Percentiles rank a stretch among this genome's conserved stretches.
These are phyloP conservation scores for Acrobasis suavella DNA, from an alignment of 2,888 invertebrate genomes.

Conservation along the genomic window DNA sequence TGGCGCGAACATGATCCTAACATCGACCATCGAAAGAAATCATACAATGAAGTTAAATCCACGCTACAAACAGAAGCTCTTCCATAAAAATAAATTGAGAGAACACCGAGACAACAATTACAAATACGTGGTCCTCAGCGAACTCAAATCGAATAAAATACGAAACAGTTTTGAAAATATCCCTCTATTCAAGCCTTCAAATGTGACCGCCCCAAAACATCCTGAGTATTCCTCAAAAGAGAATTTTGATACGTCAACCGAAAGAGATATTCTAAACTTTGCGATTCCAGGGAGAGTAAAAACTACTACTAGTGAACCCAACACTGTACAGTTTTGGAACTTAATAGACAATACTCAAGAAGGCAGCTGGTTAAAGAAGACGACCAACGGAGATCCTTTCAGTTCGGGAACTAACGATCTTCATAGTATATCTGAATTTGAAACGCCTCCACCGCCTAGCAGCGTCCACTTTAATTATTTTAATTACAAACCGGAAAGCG, in stretches of 20 bases:
- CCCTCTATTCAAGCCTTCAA: not conserved
- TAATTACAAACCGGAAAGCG: conserved; percentile 33
- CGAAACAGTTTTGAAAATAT: conserved; percentile 52
- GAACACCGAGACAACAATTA: conserved; percentile 40
- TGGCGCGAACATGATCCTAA: conserved; percentile 85
- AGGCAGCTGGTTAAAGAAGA: conserved; percentile 38
- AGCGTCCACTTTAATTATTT: conserved; percentile 34
- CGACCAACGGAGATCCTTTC: conserved; percentile 31
- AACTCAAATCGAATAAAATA: conserved; percentile 55
- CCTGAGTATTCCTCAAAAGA: conserved; percentile 16
- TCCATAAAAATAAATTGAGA: conserved; percentile 56
- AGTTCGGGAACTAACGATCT: conserved; percentile 38
- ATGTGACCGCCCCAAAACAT: not conserved
- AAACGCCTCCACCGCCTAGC: conserved; percentile 58
- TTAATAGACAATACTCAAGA: conserved; percentile 41
- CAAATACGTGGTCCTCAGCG: conserved; percentile 57
- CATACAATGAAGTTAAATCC: conserved; percentile 53
- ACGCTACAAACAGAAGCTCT: conserved; percentile 52
- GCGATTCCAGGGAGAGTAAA: conserved; percentile 30
- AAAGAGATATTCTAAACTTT: conserved; percentile 49
- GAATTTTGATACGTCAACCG: conserved; percentile 30
- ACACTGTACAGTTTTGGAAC: conserved; percentile 51
- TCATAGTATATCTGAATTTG: conserved; percentile 53
- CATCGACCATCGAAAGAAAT: conserved; percentile 79
- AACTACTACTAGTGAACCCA: conserved; percentile 32